A percentile compares a stretch with the other conserved stretches of the same genome.
These are phyloP conservation scores for Megalops cyprinoides DNA, from an alignment of 2,797 vertebrate species.

Conservation along the genomic window DNA sequence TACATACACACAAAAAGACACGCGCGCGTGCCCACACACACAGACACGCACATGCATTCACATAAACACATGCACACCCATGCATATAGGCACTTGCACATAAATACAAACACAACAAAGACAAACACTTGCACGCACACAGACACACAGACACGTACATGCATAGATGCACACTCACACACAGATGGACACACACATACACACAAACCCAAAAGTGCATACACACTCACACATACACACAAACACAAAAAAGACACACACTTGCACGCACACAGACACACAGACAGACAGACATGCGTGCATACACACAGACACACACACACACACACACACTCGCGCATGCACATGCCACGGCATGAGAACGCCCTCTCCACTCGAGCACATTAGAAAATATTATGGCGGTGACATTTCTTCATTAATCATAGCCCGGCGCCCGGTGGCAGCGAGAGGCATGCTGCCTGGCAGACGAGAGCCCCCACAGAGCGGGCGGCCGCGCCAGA, in stretches of 20 bases:
- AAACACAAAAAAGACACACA: too few relatives aligned
- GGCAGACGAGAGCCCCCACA: constrained; percentile 48
- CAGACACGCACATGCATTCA: neutral
- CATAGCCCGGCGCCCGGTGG: constrained; percentile 55
- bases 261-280: neutral
- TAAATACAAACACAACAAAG: too few relatives aligned
- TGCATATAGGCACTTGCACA: too few relatives aligned
- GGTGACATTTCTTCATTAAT: constrained; percentile 28
- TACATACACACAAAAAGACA: constrained; percentile 46
- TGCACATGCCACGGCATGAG: neutral
- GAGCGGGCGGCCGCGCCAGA: constrained; percentile 40
- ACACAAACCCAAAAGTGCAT: too few relatives aligned
- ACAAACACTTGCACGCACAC: neutral
- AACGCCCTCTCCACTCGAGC: neutral
- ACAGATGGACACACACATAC: neutral
- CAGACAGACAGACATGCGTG: neutral
- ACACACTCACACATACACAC: too few relatives aligned
- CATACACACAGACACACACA: neutral
- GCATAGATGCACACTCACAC: neutral
- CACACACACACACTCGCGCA: neutral
- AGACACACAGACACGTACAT: neutral
- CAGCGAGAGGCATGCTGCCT: constrained; percentile 54
- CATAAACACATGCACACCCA: too few relatives aligned
- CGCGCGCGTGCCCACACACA: constrained; percentile 32
- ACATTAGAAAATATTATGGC: constrained; percentile 1